phyloP scores from a whole-genome alignment of 2,888 invertebrate species.

The Amblyjoppa proteus region DNA sequence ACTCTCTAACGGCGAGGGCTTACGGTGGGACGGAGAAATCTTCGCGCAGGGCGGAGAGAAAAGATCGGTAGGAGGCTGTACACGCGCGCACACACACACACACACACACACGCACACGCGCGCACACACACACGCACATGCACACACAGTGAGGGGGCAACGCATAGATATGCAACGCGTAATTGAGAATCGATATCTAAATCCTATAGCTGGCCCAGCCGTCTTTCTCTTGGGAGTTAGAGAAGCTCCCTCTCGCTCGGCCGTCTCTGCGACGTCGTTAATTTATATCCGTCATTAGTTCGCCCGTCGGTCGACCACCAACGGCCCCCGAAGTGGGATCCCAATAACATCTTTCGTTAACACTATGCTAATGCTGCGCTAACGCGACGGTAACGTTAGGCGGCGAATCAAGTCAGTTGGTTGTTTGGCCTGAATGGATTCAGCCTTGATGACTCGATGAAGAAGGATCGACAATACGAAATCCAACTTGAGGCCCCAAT shows the following conservation, averaged over 20 bases:
- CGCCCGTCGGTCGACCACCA: slow-evolving; percentile 53
- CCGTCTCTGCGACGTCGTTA: slow-evolving; percentile 34
- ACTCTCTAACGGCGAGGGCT: slow-evolving; percentile 60
- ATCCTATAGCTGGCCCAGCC: slow-evolving; percentile 40
- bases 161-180: slow-evolving; percentile 55
- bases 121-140: too few species aligned
- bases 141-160: not conserved
- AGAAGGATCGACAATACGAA: too few species aligned
- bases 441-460: too few species aligned
- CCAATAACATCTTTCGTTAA: too few species aligned
- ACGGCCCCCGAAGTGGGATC: not conserved
- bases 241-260: slow-evolving; percentile 1
- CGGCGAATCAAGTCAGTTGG: too few species aligned
- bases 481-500: too few species aligned
- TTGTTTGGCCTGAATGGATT: too few species aligned
- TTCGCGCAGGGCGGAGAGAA: slow-evolving; percentile 36
- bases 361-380: too few species aligned
- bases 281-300: slow-evolving; percentile 68
- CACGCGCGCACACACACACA: not conserved
- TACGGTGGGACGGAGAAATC: slow-evolving; percentile 27
- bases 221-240: not conserved
- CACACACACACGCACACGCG: too few species aligned
- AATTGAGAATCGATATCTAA: slow-evolving; percentile 69
- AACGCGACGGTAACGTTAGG: too few species aligned
- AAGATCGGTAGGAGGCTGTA: slow-evolving; percentile 56